These are phyloP conservation scores for Zhengitettix transpicula DNA, from an alignment of 2,888 invertebrate species.

Conservation along the genomic window DNA sequence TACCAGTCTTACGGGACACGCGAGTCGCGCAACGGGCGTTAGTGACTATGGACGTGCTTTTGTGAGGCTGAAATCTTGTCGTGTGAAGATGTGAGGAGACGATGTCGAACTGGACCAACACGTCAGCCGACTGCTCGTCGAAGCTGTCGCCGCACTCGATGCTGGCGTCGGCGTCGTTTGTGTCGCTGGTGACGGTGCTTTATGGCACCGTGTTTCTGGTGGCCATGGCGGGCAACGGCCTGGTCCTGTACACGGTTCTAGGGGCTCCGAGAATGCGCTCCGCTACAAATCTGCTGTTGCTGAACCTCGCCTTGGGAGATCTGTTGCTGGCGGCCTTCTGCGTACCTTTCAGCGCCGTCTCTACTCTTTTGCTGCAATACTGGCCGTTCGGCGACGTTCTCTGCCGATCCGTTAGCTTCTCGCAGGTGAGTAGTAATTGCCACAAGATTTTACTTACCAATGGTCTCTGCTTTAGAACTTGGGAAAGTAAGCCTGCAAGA, in stretches of 20 bases:
- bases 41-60: no score
- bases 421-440: constrained; percentile 31
- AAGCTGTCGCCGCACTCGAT: no score
- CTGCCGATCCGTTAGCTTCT: constrained; percentile 70
- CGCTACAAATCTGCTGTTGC: constrained; percentile 83
- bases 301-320: constrained; percentile 77
- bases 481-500: no score
- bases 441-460: no score
- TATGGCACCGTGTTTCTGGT: constrained; percentile 55
- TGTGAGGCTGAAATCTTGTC: no score
- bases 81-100: no score
- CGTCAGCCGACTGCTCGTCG: no score
- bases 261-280: constrained; percentile 75
- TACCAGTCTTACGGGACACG: no score
- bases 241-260: constrained; percentile 73
- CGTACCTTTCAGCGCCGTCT: constrained; percentile 77
- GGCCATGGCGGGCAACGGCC: constrained; percentile 44
- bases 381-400: constrained; percentile 78
- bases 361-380: constrained; percentile 58
- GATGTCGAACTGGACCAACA: no score
- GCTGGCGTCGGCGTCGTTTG: not conserved
- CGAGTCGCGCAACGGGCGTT: no score
- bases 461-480: no score
- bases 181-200: constrained; percentile 44
- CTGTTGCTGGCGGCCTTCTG: constrained; percentile 80